phyloP scores from a whole-genome alignment of 2,113 vertebrate genomes.

The Perccottus glenii region DNA sequence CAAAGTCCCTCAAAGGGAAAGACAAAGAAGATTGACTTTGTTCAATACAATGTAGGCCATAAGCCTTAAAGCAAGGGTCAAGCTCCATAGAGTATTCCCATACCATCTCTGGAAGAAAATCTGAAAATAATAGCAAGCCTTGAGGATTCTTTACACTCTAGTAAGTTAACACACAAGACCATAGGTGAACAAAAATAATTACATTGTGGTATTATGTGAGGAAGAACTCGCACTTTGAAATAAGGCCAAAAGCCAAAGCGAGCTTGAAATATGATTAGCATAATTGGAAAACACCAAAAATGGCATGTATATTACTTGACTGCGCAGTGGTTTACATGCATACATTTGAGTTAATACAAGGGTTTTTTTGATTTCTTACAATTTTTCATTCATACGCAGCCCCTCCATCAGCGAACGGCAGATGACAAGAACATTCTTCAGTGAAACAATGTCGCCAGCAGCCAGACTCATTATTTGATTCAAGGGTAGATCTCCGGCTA shows the following conservation, averaged over 20 bases:
- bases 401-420: conserved; percentile 21
- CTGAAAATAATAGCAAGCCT: conserved; percentile 56
- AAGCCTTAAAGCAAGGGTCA: conserved; percentile 72
- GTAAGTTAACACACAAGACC: conserved; percentile 38
- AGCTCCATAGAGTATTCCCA: conserved; percentile 52
- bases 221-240: background rate
- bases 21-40: conserved; percentile 70
- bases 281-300: background rate
- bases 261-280: conserved; percentile 7
- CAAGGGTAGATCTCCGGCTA: conserved; percentile 41
- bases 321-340: background rate
- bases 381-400: conserved; percentile 24
- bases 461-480: conserved; percentile 49
- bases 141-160: conserved; percentile 26
- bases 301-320: background rate
- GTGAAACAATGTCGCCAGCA: conserved; percentile 26
- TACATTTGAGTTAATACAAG: conserved; percentile 1
- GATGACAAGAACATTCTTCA: conserved; percentile 42
- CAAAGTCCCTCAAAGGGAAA: conserved; percentile 50
- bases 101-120: conserved; percentile 54
- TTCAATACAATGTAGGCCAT: conserved; percentile 68
- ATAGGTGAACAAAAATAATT: conserved; percentile 25
- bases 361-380: conserved; percentile 13
- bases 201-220: conserved; percentile 20
- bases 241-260: conserved; percentile 1